phyloP scores from a whole-genome alignment of 1,140 invertebrate genomes.

The Hylaeus anthracinus region DNA sequence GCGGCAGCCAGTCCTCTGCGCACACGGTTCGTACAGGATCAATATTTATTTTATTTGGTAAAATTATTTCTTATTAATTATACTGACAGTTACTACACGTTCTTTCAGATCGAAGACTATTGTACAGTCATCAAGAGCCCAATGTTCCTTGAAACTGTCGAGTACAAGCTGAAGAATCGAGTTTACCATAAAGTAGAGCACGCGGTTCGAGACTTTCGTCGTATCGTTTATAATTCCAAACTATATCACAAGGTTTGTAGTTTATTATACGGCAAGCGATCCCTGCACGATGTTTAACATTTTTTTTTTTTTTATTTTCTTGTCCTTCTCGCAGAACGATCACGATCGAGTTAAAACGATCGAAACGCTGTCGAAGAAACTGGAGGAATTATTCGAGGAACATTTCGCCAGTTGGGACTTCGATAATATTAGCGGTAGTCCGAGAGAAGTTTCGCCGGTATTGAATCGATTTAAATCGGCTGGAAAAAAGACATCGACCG shows the following conservation, averaged over 20 bases:
- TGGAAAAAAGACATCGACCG: constrained; percentile 38
- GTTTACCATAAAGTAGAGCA: constrained; percentile 72
- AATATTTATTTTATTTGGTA: no score
- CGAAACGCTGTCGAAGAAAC: constrained; percentile 65
- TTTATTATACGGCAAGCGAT: no score
- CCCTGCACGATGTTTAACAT: no score
- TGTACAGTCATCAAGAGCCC: constrained; percentile 70
- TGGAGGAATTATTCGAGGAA: constrained; percentile 67
- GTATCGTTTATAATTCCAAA: constrained; percentile 67
- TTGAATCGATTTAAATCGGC: constrained; percentile 40
- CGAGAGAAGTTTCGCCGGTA: constrained; percentile 47
- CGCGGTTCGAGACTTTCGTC: constrained; percentile 71
- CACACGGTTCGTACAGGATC: constrained; percentile 53
- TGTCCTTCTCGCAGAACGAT: constrained; percentile 51
- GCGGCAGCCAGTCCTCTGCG: constrained; percentile 24
- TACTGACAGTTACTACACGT: background rate
- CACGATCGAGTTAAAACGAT: constrained; percentile 61
- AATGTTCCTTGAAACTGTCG: constrained; percentile 72
- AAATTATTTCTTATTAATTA: background rate
- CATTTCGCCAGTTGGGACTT: constrained; percentile 67
- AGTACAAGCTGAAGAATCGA: constrained; percentile 72
- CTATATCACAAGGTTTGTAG: constrained; percentile 66
- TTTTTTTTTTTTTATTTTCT: no score
- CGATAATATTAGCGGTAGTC: constrained; percentile 58
- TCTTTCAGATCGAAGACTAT: constrained; percentile 69